These are phyloP conservation scores for Tenthredo notha DNA, from an alignment of 2,888 invertebrate genomes.

Conservation along the genomic window DNA sequence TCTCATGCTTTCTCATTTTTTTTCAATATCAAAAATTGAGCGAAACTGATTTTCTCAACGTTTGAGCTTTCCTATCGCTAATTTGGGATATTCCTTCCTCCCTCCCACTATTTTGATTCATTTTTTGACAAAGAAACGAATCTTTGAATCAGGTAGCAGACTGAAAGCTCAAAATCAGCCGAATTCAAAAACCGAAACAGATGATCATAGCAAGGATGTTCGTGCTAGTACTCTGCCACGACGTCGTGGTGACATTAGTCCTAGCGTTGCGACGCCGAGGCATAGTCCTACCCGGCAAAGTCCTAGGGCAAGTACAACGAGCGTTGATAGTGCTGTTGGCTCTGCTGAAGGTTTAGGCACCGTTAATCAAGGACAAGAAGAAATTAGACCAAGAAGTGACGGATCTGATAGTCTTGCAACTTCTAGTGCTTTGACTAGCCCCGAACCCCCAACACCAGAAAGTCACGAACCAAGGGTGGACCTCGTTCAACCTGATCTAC, in stretches of 20 bases:
- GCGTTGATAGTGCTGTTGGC: constrained; percentile 83
- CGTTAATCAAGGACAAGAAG: constrained; percentile 65
- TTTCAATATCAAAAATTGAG: not conserved
- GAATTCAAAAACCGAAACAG: constrained; percentile 62
- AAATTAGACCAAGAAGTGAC: constrained; percentile 76
- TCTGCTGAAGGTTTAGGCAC: constrained; percentile 81
- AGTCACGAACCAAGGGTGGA: constrained; percentile 77
- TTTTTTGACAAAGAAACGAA: not conserved
- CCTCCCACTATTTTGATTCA: not conserved
- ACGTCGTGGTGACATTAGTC: constrained; percentile 75
- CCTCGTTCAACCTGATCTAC: constrained; percentile 66
- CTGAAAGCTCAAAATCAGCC: constrained; percentile 69
- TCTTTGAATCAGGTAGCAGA: constrained; percentile 62
- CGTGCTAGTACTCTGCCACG: constrained; percentile 76
- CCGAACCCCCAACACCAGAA: constrained; percentile 80
- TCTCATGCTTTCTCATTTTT: not conserved
- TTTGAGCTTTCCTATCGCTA: not conserved
- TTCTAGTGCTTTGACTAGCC: constrained; percentile 80
- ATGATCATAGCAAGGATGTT: constrained; percentile 65
- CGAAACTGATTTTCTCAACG: not conserved
- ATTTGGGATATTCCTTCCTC: not conserved
- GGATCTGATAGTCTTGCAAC: constrained; percentile 79
- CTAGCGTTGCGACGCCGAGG: constrained; percentile 71
- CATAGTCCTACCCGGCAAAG: constrained; percentile 74
- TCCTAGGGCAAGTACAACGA: constrained; percentile 79